Percentiles rank a stretch among this genome's conserved stretches.
phyloP scores from a whole-genome alignment of 2,888 invertebrate species.

The Drosophila emarginata region DNA sequence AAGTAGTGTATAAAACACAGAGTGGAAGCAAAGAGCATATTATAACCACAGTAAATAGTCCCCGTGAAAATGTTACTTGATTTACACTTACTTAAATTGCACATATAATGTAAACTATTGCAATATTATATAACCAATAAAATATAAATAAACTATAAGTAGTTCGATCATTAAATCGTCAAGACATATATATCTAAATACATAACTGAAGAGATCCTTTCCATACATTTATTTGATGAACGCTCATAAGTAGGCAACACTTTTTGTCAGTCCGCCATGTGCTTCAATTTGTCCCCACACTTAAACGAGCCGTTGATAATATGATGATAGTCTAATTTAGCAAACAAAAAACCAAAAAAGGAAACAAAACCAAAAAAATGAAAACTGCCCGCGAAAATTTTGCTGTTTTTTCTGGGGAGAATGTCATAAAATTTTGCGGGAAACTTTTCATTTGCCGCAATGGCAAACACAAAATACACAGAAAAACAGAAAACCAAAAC shows the following conservation, averaged over 20 bases:
- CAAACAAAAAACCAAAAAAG: background rate
- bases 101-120: too few species aligned
- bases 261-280: too few species aligned
- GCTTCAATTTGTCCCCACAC: background rate
- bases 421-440: slow-evolving; percentile 62
- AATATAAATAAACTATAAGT: too few species aligned
- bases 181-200: too few species aligned
- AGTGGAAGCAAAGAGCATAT: too few species aligned
- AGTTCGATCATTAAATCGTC: too few species aligned
- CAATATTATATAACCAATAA: too few species aligned
- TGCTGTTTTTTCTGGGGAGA: slow-evolving; percentile 19
- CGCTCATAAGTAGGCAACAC: background rate
- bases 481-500: slow-evolving; percentile 33
- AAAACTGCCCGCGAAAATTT: slow-evolving; percentile 45
- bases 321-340: slow-evolving; percentile 16
- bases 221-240: background rate
- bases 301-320: slow-evolving; percentile 14
- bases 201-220: background rate
- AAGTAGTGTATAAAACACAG: too few species aligned
- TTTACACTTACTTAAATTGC: too few species aligned
- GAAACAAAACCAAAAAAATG: background rate
- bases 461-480: slow-evolving; percentile 40
- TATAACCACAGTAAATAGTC: too few species aligned
- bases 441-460: slow-evolving; percentile 54
- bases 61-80: too few species aligned